phyloP scores from a whole-genome alignment of 2,888 invertebrate species.

The Agriopis aurantiaria region DNA sequence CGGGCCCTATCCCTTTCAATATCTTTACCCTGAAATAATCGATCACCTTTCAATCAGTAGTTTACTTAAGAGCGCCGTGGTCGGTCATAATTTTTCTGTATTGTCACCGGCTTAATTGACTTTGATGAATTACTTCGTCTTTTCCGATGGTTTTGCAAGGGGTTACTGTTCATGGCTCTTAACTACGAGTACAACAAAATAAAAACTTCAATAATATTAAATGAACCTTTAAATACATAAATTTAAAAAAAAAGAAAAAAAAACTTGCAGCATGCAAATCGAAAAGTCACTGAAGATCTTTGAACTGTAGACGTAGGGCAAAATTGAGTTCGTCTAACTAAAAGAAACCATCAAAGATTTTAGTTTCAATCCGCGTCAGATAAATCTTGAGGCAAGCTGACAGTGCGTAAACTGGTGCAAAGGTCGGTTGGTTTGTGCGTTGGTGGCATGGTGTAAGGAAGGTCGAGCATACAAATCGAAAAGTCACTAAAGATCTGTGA shows the following conservation, averaged over 20 bases:
- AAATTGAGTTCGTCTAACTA: background rate
- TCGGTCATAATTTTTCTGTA: constrained; percentile 54
- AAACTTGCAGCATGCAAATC: background rate
- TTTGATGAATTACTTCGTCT: constrained; percentile 54
- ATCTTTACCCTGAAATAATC: constrained; percentile 56
- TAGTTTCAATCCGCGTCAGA: background rate
- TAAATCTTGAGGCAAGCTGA: constrained; percentile 4
- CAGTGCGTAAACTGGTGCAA: background rate
- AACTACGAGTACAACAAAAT: background rate
- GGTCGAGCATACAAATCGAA: too few species aligned
- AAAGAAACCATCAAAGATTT: background rate
- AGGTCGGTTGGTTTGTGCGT: constrained; percentile 18
- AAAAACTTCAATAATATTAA: background rate
- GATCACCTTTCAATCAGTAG: constrained; percentile 64
- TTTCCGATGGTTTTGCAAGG: constrained; percentile 16
- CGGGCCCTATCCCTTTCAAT: constrained; percentile 48
- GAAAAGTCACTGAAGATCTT: background rate
- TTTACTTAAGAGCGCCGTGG: constrained; percentile 51
- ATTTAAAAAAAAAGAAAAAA: background rate
- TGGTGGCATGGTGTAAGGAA: constrained; percentile 40
- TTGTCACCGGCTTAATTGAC: constrained; percentile 54
- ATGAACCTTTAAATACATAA: too few species aligned
- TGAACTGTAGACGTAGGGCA: background rate
- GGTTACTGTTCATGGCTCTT: background rate
- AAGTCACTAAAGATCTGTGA: background rate